Evolutionary conservation across 2,888 invertebrate genomes (phyloP), one percentile per base, ranked within the genome.

Genomic region (Plagodis dolabraria): DNA sequence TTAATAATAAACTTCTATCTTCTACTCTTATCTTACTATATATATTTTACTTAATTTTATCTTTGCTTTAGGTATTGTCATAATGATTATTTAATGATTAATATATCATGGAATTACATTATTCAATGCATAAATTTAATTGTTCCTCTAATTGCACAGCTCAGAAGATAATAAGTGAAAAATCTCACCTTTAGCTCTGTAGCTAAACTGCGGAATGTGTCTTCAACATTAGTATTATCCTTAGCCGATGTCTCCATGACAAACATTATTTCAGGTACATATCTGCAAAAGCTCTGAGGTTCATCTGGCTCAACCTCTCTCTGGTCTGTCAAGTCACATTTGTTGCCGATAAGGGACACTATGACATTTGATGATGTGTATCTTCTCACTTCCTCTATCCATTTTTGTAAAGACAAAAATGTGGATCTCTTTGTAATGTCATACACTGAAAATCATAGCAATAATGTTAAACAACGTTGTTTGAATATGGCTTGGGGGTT

Each of bases 321-420:
- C 69, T 96, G 94, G 33, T 94, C 95, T 60, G 95, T 96, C 72
- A 98, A 86, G 84, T 98, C 98, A 85, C 97, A 96, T 88, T 98
- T 98, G 78, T 98, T 98, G 7, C 99, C 99, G 65, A 99, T 97
- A 69, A 99, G 91, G 45, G 98, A 95, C 64, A 99, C 95, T 65
- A 98, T 95, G 36, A 98, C 98, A 83, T 97, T 97, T 35, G 97
- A 97, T 22, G 98, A 98, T 53, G 99, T 98, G 82, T 99, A 99
- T 78, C 97, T 95, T 70, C 98, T 94, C 1, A 99, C 97, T 93
- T 99, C 99, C 80, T 99, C 99, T 67, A 99, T 96, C 99, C 99
- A 99, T 83, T 98, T 95, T 83, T 98, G 96, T 56, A 99, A 93
- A 72, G 97, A 98, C 65, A 98, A 94, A 91, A 99, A 99, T 46